A percentile compares a stretch with the other conserved stretches of the same genome.
These are phyloP conservation scores for Neodiprion pinetum DNA, from an alignment of 1,140 invertebrate species.

Conservation along the genomic window DNA sequence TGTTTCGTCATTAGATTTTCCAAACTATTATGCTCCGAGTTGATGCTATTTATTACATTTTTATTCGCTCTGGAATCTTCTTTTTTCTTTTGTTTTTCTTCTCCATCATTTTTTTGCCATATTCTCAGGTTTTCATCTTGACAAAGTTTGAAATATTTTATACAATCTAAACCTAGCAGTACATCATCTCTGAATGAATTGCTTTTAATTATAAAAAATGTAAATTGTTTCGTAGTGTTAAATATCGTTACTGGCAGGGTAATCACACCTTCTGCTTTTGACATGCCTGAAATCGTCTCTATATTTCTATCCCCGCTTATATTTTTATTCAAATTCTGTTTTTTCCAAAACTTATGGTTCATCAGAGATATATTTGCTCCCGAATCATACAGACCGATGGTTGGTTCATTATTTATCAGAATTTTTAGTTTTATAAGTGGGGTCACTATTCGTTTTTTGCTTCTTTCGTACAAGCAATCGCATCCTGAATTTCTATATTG, in stretches of 20 bases:
- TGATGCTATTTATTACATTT: background rate
- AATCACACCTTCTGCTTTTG: slow-evolving; percentile 21
- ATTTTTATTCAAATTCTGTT: background rate
- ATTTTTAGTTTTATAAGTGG: slow-evolving; percentile 33
- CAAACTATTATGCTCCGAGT: background rate
- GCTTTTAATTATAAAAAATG: slow-evolving; percentile 23
- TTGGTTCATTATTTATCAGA: slow-evolving; percentile 19
- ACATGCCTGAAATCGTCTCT: slow-evolving; percentile 18
- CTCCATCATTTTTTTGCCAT: slow-evolving; percentile 16
- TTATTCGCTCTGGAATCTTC: background rate
- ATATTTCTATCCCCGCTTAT: background rate
- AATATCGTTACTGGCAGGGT: slow-evolving; percentile 23
- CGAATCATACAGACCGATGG: slow-evolving; percentile 29
- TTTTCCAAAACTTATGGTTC: slow-evolving; percentile 6
- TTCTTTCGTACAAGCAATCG: slow-evolving; percentile 11
- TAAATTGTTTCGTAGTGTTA: slow-evolving; percentile 19
- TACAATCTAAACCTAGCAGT: slow-evolving; percentile 29
- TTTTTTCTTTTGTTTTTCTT: background rate
- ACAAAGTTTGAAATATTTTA: slow-evolving; percentile 29
- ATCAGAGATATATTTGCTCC: slow-evolving; percentile 30
- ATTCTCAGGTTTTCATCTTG: slow-evolving; percentile 32
- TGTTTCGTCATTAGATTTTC: slow-evolving; percentile 19
- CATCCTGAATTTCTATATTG: slow-evolving; percentile 27
- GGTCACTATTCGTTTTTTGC: slow-evolving; percentile 31
- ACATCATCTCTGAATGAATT: slow-evolving; percentile 27